Conservation (phyloP, 1,140 invertebrate genomes). For the Heliothis virescens region DNA sequence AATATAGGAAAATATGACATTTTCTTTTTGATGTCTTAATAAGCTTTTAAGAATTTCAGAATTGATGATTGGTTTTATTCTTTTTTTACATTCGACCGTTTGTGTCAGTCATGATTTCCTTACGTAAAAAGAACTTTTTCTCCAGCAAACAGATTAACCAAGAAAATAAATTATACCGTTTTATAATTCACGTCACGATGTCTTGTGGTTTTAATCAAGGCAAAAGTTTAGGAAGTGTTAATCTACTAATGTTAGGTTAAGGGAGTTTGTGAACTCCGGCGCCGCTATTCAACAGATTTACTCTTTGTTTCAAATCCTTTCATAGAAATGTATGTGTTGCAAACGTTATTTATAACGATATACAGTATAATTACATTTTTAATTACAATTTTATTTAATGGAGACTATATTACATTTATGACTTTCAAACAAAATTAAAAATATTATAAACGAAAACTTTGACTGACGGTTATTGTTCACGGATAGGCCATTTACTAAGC, state of each 20-base stretch:
- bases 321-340: not conserved
- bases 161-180: slow-evolving; percentile 53
- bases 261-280: slow-evolving; percentile 50
- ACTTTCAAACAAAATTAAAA: too few species aligned
- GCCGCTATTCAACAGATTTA: slow-evolving; percentile 31
- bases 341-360: too few species aligned
- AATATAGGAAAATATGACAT: too few species aligned
- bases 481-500: too few species aligned
- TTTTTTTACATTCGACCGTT: not conserved
- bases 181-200: too few species aligned
- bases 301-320: slow-evolving; percentile 11
- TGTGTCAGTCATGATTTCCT: slow-evolving; percentile 4
- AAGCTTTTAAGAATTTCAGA: not conserved
- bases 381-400: too few species aligned
- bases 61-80: not conserved
- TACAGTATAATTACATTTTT: too few species aligned
- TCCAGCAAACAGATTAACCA: not conserved
- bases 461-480: too few species aligned
- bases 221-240: slow-evolving; percentile 63
- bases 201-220: slow-evolving; percentile 63
- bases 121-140: not conserved
- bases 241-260: slow-evolving; percentile 65
- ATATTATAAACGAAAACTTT: too few species aligned
- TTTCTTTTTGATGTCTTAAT: too few species aligned
- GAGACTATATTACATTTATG: too few species aligned